Conservation (phyloP, 2,888 invertebrate genomes). For the Himalopsyche japonica region DNA sequence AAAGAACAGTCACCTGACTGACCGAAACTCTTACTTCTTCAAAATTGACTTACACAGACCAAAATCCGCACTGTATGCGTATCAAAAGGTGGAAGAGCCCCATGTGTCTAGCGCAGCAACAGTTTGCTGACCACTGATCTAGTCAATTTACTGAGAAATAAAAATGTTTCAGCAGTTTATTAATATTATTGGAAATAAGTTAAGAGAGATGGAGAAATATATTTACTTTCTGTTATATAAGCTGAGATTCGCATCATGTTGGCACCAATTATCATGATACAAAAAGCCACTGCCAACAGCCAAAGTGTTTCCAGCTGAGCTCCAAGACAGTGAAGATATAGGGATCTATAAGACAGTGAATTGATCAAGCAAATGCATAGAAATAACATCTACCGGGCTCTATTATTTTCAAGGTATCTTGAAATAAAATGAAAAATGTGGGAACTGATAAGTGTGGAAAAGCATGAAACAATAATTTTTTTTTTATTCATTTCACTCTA, state of each 20-base stretch:
- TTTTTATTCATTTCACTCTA: too few relatives aligned
- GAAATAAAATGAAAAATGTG: too few relatives aligned
- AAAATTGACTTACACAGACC: too few relatives aligned
- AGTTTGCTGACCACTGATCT: too few relatives aligned
- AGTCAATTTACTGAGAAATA: not conserved
- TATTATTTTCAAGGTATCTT: too few relatives aligned
- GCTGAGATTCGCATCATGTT: constrained; percentile 47
- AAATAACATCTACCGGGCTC: not conserved
- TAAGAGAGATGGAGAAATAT: not conserved
- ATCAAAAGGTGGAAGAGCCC: too few relatives aligned
- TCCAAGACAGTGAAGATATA: constrained; percentile 48
- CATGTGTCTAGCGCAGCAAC: too few relatives aligned
- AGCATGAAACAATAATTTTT: too few relatives aligned
- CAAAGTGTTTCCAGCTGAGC: constrained; percentile 48
- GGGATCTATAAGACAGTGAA: constrained; percentile 25
- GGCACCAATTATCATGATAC: constrained; percentile 50
- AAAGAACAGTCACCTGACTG: too few relatives aligned
- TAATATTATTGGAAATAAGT: not conserved
- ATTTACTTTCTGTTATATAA: constrained; percentile 45
- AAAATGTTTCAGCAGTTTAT: not conserved
- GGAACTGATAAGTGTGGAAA: too few relatives aligned
- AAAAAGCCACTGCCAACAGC: constrained; percentile 47
- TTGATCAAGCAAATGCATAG: not conserved
- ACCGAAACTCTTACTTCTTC: too few relatives aligned
- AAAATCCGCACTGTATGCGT: too few relatives aligned